Evolutionary conservation across 2,113 vertebrate genomes (phyloP).

Genomic region (Eurystomus gularis): DNA sequence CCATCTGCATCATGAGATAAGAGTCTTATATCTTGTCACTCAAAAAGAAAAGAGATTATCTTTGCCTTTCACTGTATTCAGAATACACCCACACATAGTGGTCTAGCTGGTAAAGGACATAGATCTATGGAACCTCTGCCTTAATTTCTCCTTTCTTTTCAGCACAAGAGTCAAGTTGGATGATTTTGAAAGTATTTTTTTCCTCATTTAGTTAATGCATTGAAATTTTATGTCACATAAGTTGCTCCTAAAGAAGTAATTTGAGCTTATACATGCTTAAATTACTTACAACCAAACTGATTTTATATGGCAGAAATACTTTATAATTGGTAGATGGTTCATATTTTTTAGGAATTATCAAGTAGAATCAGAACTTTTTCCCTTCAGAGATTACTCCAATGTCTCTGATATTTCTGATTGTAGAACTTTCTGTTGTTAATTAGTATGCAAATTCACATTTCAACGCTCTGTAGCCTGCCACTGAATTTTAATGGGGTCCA

Average conservation of each 20-base stretch:
- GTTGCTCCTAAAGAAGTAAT: neutral
- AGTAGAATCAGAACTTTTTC: conserved; percentile 1
- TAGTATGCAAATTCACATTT: conserved; percentile 4
- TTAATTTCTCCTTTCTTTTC: neutral
- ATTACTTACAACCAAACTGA: neutral
- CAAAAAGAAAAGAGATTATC: neutral
- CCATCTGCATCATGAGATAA: neutral
- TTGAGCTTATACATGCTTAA: neutral
- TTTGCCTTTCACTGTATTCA: neutral
- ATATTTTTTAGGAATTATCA: conserved; percentile 15
- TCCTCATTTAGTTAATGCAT: neutral
- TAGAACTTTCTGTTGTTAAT: neutral
- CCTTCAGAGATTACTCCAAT: conserved; percentile 1
- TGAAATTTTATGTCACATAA: neutral
- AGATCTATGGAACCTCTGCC: neutral
- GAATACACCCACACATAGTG: neutral
- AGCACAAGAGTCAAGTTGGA: neutral
- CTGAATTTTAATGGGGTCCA: neutral
- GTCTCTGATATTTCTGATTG: conserved; percentile 30
- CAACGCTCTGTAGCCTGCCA: neutral
- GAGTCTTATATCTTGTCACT: neutral
- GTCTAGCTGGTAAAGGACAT: neutral
- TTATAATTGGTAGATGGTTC: neutral
- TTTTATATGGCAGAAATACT: conserved; percentile 19
- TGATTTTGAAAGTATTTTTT: neutral